These are phyloP conservation scores for Spodoptera exigua DNA, from an alignment of 2,888 invertebrate species.

Conservation along the genomic window DNA sequence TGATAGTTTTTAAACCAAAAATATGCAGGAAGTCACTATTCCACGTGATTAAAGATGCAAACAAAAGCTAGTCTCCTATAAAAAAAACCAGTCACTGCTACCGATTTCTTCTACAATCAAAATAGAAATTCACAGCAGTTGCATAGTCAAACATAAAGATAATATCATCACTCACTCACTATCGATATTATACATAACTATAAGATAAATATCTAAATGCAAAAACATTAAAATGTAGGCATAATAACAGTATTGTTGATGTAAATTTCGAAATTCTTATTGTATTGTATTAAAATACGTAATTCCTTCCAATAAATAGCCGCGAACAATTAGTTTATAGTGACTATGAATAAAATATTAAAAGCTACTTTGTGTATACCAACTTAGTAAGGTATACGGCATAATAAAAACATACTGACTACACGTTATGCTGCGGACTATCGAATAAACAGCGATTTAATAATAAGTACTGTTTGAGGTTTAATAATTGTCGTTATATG, in stretches of 20 bases:
- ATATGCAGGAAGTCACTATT: too few relatives aligned
- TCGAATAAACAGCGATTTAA: too few relatives aligned
- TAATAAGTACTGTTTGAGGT: too few relatives aligned
- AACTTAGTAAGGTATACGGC: slow-evolving; percentile 51
- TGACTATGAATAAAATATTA: slow-evolving; percentile 55
- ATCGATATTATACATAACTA: slow-evolving; percentile 5
- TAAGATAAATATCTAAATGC: slow-evolving; percentile 48
- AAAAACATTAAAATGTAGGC: slow-evolving; percentile 17
- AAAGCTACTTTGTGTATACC: slow-evolving; percentile 59
- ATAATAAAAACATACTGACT: slow-evolving; percentile 41
- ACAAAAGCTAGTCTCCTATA: too few relatives aligned
- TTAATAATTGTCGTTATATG: too few relatives aligned
- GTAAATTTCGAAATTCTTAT: slow-evolving; percentile 40
- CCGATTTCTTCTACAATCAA: not conserved
- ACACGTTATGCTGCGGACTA: slow-evolving; percentile 25
- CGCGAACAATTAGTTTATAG: slow-evolving; percentile 56
- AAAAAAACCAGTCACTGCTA: too few relatives aligned
- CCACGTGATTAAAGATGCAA: too few relatives aligned
- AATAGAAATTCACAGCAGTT: not conserved
- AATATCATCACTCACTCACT: not conserved
- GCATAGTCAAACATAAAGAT: not conserved
- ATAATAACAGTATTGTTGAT: slow-evolving; percentile 32
- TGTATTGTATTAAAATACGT: slow-evolving; percentile 33
- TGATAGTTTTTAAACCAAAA: too few relatives aligned
- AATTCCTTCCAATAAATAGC: slow-evolving; percentile 39